These are phyloP conservation scores for Alsophila aescularia DNA, from an alignment of 2,888 invertebrate genomes.

Conservation along the genomic window DNA sequence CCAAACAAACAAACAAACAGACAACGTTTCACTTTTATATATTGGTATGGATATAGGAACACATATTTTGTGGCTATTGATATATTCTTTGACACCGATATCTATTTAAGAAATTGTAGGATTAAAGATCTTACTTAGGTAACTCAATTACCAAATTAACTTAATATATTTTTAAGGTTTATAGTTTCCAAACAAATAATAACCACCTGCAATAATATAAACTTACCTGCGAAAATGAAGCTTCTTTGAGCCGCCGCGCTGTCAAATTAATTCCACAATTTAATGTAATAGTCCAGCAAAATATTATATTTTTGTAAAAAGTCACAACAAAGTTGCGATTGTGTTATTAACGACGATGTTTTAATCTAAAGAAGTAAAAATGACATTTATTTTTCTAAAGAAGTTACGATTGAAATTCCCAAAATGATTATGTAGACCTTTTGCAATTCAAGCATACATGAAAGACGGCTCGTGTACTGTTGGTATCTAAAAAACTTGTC, in stretches of 20 bases:
- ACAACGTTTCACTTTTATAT: too few relatives aligned
- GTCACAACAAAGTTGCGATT: conserved; percentile 62
- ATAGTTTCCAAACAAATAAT: too few relatives aligned
- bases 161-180: too few relatives aligned
- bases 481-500: neutral
- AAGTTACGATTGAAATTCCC: conserved; percentile 9
- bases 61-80: too few relatives aligned
- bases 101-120: too few relatives aligned
- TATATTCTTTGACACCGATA: too few relatives aligned
- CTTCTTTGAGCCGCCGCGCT: conserved; percentile 47
- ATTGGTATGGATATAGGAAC: too few relatives aligned
- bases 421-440: conserved; percentile 18
- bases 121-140: too few relatives aligned
- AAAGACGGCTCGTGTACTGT: too few relatives aligned
- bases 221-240: neutral
- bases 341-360: conserved; percentile 56
- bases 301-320: conserved; percentile 49
- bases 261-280: conserved; percentile 62
- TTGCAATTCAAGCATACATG: conserved; percentile 8
- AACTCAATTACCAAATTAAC: too few relatives aligned
- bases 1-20: too few relatives aligned
- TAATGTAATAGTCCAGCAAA: conserved; percentile 55
- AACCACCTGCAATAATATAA: too few relatives aligned
- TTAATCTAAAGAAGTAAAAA: conserved; percentile 53
- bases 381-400: conserved; percentile 28